Base-by-base conservation (phyloP, 2,797 vertebrate genomes). In the Pogonophryne albipinna region DNA sequence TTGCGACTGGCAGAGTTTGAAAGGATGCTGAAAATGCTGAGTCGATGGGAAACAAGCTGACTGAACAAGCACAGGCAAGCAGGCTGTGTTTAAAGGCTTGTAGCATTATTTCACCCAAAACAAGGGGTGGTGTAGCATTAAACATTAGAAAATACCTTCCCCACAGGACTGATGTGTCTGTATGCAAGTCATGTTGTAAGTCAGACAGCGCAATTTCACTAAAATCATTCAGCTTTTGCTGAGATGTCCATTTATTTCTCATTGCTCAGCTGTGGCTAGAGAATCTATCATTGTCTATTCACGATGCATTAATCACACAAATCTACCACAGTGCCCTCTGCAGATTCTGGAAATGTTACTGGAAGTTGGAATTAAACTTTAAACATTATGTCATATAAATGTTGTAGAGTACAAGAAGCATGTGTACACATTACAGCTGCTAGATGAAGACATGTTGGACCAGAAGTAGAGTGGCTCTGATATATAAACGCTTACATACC, bases 401-500 rank as follows among this genome's bases (percentile, higher is more conserved):
- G 27, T 46, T 74, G 49, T 44, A 15, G n/a, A 20, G 55, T 44
- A 10, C 13, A 17, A 55, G 2, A 31, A 55, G 16, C 47, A 44
- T 64, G 52, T 53, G 53, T n/a, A 6, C 53, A 34, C 34, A 38
- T 38, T 9, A 61, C 41, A 46, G 42, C 46, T 73, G 41, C 34
- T 15, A 56, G 31, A 76, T 63, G 71, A 38, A 56, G 72, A 83
- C 4, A 38, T 15, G 71, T 57, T 64, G 45, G 46, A 45, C 49
- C 19, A 4, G 60, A 49, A 60, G 63, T 31, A 44, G 47, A 66
- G 61, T 14, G 20, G 7, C 46, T 83, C 34, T 6, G 77, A 85
- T 71, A 73, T 63, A 71, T 59, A 58, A 58, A 59, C 42, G 46
- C 80, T 70, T 56, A 76, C 72, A 46, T 97, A 99, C 98, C 98